A percentile compares a stretch with the other conserved stretches of the same genome.
phyloP scores from a whole-genome alignment of 1,140 invertebrate genomes.

The Drosophila tani region DNA sequence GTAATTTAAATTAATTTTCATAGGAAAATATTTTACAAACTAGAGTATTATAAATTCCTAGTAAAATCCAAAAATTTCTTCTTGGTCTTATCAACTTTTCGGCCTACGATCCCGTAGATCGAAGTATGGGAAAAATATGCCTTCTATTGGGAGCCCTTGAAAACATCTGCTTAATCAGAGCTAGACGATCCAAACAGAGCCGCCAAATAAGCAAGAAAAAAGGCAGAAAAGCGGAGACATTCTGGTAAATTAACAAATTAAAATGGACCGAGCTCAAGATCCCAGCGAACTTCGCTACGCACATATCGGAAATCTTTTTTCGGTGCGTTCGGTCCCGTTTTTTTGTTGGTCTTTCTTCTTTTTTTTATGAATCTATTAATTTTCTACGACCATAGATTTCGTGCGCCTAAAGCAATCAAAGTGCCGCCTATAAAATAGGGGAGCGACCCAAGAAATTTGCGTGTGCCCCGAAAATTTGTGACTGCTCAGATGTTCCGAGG shows the following conservation, averaged over 20 bases:
- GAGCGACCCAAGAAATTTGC: slow-evolving; percentile 29
- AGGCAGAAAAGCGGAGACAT: slow-evolving; percentile 38
- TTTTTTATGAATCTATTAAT: slow-evolving; percentile 74
- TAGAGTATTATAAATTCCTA: neutral
- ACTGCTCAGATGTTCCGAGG: slow-evolving; percentile 8
- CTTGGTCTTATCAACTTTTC: neutral
- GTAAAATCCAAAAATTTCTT: neutral
- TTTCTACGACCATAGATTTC: slow-evolving; percentile 76
- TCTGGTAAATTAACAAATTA: slow-evolving; percentile 81
- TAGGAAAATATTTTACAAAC: neutral
- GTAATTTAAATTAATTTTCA: too few relatives aligned
- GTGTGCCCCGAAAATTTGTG: slow-evolving; percentile 33
- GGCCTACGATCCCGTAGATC: neutral
- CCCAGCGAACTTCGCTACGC: slow-evolving; percentile 16
- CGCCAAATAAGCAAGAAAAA: slow-evolving; percentile 11
- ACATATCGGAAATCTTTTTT: slow-evolving; percentile 66
- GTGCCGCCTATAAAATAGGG: slow-evolving; percentile 56
- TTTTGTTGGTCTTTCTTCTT: slow-evolving; percentile 47
- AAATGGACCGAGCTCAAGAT: slow-evolving; percentile 46
- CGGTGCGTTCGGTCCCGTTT: slow-evolving; percentile 54
- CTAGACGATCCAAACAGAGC: slow-evolving; percentile 43
- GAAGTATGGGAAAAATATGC: slow-evolving; percentile 46
- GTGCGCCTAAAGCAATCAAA: slow-evolving; percentile 66
- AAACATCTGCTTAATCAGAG: slow-evolving; percentile 58
- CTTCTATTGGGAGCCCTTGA: slow-evolving; percentile 2